Percentiles rank a stretch among this genome's conserved stretches.
phyloP scores from a whole-genome alignment of 2,113 vertebrate genomes.

The Motacilla alba region DNA sequence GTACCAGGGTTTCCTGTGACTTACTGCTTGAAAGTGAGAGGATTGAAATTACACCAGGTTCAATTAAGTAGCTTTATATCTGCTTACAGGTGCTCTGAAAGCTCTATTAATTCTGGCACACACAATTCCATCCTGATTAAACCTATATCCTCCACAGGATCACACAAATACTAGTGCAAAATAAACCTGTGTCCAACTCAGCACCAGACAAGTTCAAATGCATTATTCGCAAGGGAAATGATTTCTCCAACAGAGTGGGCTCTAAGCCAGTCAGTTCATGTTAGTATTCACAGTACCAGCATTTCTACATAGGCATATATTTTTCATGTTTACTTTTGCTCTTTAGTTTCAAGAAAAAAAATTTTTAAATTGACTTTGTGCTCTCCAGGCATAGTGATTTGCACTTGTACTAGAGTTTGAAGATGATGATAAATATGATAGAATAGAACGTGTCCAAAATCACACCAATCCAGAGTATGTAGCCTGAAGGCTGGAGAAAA shows the following conservation, averaged over 20 bases:
- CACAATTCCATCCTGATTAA: slow-evolving; percentile 14
- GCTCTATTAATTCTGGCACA: slow-evolving; percentile 10
- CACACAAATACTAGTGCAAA: background rate
- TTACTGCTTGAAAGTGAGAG: background rate
- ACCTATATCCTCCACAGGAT: background rate
- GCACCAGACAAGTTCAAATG: background rate
- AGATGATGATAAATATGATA: background rate
- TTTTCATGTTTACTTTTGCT: background rate
- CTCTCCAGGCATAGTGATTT: background rate
- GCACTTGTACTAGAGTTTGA: background rate
- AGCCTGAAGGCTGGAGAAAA: background rate
- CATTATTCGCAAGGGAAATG: background rate
- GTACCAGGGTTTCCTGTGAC: background rate
- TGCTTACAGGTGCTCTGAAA: slow-evolving; percentile 16
- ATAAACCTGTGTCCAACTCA: background rate
- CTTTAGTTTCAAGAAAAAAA: background rate
- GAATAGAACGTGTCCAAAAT: background rate
- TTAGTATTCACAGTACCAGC: background rate
- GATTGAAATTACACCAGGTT: background rate
- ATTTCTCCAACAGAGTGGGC: background rate
- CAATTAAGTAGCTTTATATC: slow-evolving; percentile 39
- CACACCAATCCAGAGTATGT: background rate
- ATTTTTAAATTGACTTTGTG: background rate
- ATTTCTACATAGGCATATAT: background rate
- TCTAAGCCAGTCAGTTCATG: background rate